These are phyloP conservation scores for Andrena fulva DNA, from an alignment of 2,888 invertebrate species.

Conservation along the genomic window DNA sequence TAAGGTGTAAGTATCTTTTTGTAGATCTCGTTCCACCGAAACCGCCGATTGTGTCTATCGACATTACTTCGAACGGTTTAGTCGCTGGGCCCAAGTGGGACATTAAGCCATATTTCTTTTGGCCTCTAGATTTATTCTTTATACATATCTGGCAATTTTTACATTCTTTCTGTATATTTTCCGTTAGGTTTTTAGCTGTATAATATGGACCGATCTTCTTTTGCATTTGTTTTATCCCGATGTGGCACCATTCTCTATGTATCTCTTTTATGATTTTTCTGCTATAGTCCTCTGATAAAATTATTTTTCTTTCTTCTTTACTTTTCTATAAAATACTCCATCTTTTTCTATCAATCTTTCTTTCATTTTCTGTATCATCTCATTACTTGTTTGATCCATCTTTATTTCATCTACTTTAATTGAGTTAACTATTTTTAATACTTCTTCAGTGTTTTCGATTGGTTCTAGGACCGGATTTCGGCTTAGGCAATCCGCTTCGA, in stretches of 20 bases:
- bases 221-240: constrained; percentile 12
- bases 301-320: constrained; percentile 29
- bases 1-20: no score
- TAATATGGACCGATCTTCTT: background rate
- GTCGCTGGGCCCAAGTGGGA: constrained; percentile 30
- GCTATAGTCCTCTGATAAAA: constrained; percentile 38
- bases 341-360: constrained; percentile 29
- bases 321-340: constrained; percentile 30
- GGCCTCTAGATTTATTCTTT: constrained; percentile 26
- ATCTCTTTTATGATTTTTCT: constrained; percentile 12
- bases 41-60: constrained; percentile 40
- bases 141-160: constrained; percentile 17
- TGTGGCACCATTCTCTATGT: constrained; percentile 21
- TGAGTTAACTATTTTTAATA: constrained; percentile 59
- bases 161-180: constrained; percentile 61
- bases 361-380: constrained; percentile 29
- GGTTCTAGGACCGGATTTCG: constrained; percentile 15
- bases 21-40: constrained; percentile 2
- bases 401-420: constrained; percentile 57
- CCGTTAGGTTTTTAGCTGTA: constrained; percentile 2
- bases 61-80: constrained; percentile 28
- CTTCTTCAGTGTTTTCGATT: constrained; percentile 56
- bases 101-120: constrained; percentile 13
- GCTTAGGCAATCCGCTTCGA: constrained; percentile 55
- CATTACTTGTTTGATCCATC: constrained; percentile 55